These are phyloP conservation scores for Fratercula arctica DNA, from an alignment of 2,797 vertebrate species.

Conservation along the genomic window DNA sequence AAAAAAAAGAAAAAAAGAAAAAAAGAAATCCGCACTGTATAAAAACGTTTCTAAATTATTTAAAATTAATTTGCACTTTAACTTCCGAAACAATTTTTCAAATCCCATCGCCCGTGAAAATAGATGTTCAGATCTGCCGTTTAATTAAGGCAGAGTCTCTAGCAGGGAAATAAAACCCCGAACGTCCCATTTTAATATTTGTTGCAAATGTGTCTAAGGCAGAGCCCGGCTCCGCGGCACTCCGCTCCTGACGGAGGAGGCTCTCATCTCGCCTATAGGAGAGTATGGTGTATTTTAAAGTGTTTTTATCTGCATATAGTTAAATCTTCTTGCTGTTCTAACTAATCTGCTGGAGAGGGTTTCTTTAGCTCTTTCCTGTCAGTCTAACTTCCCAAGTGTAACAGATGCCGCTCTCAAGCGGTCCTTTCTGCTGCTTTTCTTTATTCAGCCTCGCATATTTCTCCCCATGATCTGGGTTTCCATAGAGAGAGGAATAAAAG, in stretches of 20 bases:
- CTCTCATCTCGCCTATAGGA: constrained; percentile 13
- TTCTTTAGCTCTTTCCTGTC: constrained; percentile 87
- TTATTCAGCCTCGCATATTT: constrained; percentile 96
- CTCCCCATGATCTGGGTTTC: constrained; percentile 94
- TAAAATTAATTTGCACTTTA: constrained; percentile 66
- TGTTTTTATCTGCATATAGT: constrained; percentile 73
- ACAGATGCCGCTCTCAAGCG: constrained; percentile 97
- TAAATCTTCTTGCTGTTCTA: constrained; percentile 74
- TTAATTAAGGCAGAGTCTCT: constrained; percentile 59
- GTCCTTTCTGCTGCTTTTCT: constrained; percentile 92
- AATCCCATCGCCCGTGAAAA: constrained; percentile 56
- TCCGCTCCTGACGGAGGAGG: not conserved
- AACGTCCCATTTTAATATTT: constrained; percentile 30
- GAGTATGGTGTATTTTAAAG: constrained; percentile 56
- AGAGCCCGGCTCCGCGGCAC: not conserved
- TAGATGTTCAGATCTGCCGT: constrained; percentile 15
- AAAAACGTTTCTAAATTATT: constrained; percentile 59
- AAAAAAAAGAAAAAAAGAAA: not conserved
- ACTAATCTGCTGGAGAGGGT: constrained; percentile 83
- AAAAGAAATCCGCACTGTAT: not conserved
- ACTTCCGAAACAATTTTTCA: constrained; percentile 59
- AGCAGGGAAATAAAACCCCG: constrained; percentile 38
- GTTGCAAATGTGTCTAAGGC: not conserved
- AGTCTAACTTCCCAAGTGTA: constrained; percentile 99
- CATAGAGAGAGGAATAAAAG: constrained; percentile 99